phyloP scores from a whole-genome alignment of 2,888 invertebrate species.

The Melipona bicolor region DNA sequence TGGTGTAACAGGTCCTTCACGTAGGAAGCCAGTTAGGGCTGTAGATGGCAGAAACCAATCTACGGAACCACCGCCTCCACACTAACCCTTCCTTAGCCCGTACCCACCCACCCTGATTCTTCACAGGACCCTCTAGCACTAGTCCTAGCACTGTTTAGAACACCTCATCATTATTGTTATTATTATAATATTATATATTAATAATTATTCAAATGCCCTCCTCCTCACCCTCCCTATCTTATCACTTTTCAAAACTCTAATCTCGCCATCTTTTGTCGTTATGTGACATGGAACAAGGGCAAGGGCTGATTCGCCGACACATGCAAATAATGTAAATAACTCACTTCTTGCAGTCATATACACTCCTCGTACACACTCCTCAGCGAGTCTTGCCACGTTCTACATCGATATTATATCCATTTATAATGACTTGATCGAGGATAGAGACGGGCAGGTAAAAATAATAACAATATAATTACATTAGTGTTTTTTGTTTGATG shows the following conservation, averaged over 20 bases:
- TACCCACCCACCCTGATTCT: conserved; percentile 71
- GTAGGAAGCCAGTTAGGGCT: conserved; percentile 84
- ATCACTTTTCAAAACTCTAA: conserved; percentile 61
- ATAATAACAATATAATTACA: conserved; percentile 45
- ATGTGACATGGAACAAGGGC: conserved; percentile 74
- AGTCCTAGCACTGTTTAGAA: conserved; percentile 84
- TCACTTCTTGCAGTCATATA: conserved; percentile 69
- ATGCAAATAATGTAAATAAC: conserved; percentile 72
- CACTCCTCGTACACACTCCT: conserved; percentile 53
- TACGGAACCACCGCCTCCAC: conserved; percentile 84
- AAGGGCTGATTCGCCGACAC: conserved; percentile 70
- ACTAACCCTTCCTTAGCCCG: conserved; percentile 81
- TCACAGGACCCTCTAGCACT: conserved; percentile 82
- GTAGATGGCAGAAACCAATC: conserved; percentile 84
- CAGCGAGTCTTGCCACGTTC: conserved; percentile 73
- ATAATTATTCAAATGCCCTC: conserved; percentile 79
- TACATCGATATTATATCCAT: conserved; percentile 55
- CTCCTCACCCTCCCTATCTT: conserved; percentile 60
- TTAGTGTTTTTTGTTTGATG: conserved; percentile 38
- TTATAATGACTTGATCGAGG: conserved; percentile 30
- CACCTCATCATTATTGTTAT: conserved; percentile 84
- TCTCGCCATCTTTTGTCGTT: conserved; percentile 70
- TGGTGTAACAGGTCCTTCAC: conserved; percentile 82
- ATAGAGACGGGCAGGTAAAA: conserved; percentile 35
- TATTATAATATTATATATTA: conserved; percentile 81